Base-by-base conservation (phyloP, 1,140 invertebrate genomes). In the Drosophila sproati region DNA sequence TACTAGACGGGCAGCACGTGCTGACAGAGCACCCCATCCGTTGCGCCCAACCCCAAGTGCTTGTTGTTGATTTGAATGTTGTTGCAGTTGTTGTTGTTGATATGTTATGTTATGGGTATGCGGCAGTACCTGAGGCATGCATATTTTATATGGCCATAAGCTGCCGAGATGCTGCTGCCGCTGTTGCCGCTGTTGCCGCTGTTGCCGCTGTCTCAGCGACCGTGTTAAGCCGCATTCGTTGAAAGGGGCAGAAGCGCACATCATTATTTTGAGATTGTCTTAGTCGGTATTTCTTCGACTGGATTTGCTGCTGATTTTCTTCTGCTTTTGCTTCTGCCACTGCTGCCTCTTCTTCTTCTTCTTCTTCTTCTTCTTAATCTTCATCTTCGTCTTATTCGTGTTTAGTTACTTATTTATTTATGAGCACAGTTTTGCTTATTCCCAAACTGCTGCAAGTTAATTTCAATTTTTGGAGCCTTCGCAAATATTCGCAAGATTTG, bases 1-100 rank as follows among this genome's bases (percentile, higher is more conserved):
- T 76, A 76, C 73, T 61, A 76, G 69, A 70, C 73, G 60, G 47
- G 56, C 68, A 76, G 73, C 73, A 76, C 73, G 73, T 76, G 73
- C 73, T 76, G 73, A 76, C 73, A 72, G 73, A 55, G 67, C 54
- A 54, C 32, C 32, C 55, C 66, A 69, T 69, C 59, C 57, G 57
- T 34, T 61, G 63, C 43, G 41, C 57, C 55, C 71, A 37, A 41
- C 28, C 28, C 45, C 45, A 29, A 31, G 29, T 6, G 32, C 7
- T 59, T 37, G 31, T 59, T 63, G 48, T 29, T 43, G 32, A 3
- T 56, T 4, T 52, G 41, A 31, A 8, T 55, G 32, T 31, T 52
- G 31, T 35, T 29, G 7, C 28, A 56, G 12, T 35, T 43, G 56
- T 35, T 29, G 7, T 35, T 63, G 12, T 35, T 43, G 56, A 20